A percentile compares a stretch with the other conserved stretches of the same genome.
Conservation (phyloP, 2,797 vertebrate species). For the Manis pentadactyla region DNA sequence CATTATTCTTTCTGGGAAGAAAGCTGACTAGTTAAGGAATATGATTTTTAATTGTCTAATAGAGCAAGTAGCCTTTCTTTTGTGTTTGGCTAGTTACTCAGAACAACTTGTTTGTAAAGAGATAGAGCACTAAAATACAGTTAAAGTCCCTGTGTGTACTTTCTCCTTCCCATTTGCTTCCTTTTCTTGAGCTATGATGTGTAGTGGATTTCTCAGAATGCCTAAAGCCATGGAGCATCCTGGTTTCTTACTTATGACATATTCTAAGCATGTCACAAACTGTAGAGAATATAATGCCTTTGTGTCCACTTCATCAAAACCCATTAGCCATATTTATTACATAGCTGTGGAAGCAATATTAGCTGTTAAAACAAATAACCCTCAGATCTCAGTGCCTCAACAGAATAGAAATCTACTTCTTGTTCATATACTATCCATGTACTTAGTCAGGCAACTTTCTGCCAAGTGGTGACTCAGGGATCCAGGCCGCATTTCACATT, state of each 20-base stretch:
- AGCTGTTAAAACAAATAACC: not conserved
- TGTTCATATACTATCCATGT: not conserved
- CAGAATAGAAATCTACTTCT: not conserved
- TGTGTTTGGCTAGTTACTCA: not conserved
- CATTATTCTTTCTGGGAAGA: not conserved
- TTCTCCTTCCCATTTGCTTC: not conserved
- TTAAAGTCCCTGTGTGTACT: not conserved
- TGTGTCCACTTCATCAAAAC: not conserved
- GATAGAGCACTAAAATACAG: not conserved
- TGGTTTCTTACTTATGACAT: conserved; percentile 29
- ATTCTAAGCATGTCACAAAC: not conserved
- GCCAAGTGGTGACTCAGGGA: not conserved
- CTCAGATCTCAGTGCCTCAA: not conserved
- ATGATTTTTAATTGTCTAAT: conserved; percentile 5
- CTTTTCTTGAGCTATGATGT: not conserved
- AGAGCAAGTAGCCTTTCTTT: conserved; percentile 27
- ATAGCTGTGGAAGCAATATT: not conserved
- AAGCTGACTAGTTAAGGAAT: not conserved
- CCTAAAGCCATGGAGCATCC: not conserved
- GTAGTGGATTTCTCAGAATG: not conserved
- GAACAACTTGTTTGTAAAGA: conserved; percentile 35
- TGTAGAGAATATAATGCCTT: not conserved
- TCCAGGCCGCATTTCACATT: not conserved
- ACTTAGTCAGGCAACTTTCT: not conserved
- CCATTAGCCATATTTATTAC: not conserved